phyloP scores from a whole-genome alignment of 2,888 invertebrate species.

The Sinotaia quadrata region DNA sequence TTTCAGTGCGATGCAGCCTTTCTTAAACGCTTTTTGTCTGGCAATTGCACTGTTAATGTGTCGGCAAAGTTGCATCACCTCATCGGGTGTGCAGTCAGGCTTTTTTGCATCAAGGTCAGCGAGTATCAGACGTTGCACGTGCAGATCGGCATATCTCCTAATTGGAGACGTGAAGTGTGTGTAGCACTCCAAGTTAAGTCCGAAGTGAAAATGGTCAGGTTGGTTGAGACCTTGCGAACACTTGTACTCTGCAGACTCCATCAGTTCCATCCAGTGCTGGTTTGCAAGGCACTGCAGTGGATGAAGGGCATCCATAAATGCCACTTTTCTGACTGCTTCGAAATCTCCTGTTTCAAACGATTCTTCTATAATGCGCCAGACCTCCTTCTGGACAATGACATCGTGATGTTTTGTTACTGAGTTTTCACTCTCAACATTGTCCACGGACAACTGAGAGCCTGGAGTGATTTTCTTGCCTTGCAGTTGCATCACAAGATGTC shows the following conservation, averaged over 20 bases:
- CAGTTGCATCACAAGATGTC: conserved; percentile 14
- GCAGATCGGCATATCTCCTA: conserved; percentile 43
- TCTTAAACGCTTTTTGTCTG: conserved; percentile 42
- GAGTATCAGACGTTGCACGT: conserved; percentile 46
- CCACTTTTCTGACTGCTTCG: conserved; percentile 20
- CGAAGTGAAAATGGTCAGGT: conserved; percentile 43
- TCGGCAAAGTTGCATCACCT: conserved; percentile 41
- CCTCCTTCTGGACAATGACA: conserved; percentile 32
- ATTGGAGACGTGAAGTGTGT: conserved; percentile 51
- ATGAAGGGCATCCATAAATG: conserved; percentile 41
- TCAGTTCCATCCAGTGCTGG: conserved; percentile 43
- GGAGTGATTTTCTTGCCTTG: conserved; percentile 13
- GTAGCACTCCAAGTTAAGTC: conserved; percentile 42
- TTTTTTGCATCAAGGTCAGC: conserved; percentile 25
- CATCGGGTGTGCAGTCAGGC: conserved; percentile 33
- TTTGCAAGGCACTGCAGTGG: conserved; percentile 39
- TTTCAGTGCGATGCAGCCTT: conserved; percentile 37
- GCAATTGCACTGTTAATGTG: conserved; percentile 41
- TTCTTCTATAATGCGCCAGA: conserved; percentile 35
- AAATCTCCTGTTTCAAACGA: conserved; percentile 16
- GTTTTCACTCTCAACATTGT: not conserved
- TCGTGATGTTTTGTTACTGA: not conserved
- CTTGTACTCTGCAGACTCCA: conserved; percentile 41
- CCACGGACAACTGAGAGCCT: conserved; percentile 12
- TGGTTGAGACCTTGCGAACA: conserved; percentile 27